Conservation (phyloP, 2,888 invertebrate species). For the Yponomeuta cagnagella region DNA sequence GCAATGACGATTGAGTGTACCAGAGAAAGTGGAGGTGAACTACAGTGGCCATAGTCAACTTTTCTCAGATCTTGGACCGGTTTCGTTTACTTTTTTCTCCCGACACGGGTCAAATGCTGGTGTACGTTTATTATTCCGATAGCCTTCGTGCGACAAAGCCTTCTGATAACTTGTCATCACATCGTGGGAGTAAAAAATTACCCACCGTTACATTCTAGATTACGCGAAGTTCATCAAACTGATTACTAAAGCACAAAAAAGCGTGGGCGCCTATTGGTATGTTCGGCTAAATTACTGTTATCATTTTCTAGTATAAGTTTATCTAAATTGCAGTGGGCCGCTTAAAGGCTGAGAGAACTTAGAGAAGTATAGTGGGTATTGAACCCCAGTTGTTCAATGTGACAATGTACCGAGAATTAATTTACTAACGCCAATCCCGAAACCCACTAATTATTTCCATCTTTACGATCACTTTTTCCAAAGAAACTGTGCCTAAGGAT, state of each 20-base stretch:
- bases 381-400: slow-evolving; percentile 29
- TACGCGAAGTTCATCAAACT: slow-evolving; percentile 32
- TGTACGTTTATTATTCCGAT: neutral
- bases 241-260: slow-evolving; percentile 36
- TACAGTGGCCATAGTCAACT: slow-evolving; percentile 43
- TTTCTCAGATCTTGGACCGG: slow-evolving; percentile 56
- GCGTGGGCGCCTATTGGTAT: slow-evolving; percentile 44
- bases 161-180: slow-evolving; percentile 14
- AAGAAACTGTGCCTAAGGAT: too few species aligned
- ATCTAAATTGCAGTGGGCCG: too few species aligned
- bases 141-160: neutral
- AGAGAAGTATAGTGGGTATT: slow-evolving; percentile 51
- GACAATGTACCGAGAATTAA: too few species aligned
- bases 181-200: slow-evolving; percentile 7
- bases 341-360: slow-evolving; percentile 28
- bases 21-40: slow-evolving; percentile 56
- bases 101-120: slow-evolving; percentile 18
- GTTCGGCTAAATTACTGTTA: slow-evolving; percentile 36
- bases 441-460: too few species aligned
- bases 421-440: too few species aligned
- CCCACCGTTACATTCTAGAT: slow-evolving; percentile 13
- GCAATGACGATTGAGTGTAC: neutral
- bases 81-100: slow-evolving; percentile 41
- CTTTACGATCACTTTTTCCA: too few species aligned
- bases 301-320: slow-evolving; percentile 31